phyloP scores from a whole-genome alignment of 2,888 invertebrate species.

The Microplitis deprimator region DNA sequence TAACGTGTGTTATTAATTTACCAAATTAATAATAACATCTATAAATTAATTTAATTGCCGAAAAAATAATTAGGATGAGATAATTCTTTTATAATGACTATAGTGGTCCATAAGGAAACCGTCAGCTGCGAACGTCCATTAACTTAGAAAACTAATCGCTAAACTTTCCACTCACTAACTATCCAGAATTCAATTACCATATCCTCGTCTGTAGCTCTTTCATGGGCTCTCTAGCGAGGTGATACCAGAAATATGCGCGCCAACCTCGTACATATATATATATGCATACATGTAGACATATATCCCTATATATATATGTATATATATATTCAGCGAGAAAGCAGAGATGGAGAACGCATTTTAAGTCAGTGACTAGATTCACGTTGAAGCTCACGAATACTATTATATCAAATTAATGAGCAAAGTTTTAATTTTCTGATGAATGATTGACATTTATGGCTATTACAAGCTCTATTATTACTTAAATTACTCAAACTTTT shows the following conservation, averaged over 20 bases:
- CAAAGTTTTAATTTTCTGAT: not conserved
- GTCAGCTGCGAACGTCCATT: slow-evolving; percentile 24
- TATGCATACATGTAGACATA: not conserved
- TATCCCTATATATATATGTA: too few species aligned
- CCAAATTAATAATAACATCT: not conserved
- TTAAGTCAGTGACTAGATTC: not conserved
- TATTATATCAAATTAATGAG: not conserved
- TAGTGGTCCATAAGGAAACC: not conserved
- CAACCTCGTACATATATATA: not conserved
- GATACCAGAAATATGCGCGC: slow-evolving; percentile 9
- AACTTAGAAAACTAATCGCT: slow-evolving; percentile 21
- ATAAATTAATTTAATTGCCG: not conserved
- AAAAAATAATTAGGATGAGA: not conserved
- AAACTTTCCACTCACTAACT: slow-evolving; percentile 26
- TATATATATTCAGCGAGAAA: too few species aligned
- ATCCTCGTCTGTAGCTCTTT: slow-evolving; percentile 6
- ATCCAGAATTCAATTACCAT: slow-evolving; percentile 28
- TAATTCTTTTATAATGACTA: not conserved
- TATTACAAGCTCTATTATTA: not conserved
- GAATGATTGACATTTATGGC: not conserved
- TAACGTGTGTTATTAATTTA: not conserved
- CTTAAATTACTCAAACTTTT: not conserved
- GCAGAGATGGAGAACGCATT: too few species aligned
- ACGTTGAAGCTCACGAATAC: not conserved
- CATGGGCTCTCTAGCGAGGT: not conserved